Evolutionary conservation across 64 coral and sea anemone species (phyloP).

Genomic region (Trachythela sp.): DNA sequence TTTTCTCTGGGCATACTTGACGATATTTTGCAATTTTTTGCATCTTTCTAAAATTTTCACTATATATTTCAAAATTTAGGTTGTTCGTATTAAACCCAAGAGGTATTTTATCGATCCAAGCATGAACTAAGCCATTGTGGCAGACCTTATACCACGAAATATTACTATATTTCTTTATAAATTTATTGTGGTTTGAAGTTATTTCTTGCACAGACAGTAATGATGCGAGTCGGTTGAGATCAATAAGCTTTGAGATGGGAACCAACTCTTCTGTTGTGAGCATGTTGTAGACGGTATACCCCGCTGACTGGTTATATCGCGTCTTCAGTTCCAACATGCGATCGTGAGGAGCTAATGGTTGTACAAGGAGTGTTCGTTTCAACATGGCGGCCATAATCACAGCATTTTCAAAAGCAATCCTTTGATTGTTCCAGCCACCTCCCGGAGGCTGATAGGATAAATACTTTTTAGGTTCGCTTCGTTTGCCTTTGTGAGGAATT

Average conservation of each 20-base stretch:
- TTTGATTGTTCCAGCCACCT: constrained; percentile 99
- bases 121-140: constrained; percentile 67
- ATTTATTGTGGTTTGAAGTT: constrained; percentile 54
- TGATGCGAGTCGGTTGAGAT: constrained; percentile 62
- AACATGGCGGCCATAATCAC: constrained; percentile 83
- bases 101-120: constrained; percentile 76
- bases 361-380: constrained; percentile 79
- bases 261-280: constrained; percentile 43
- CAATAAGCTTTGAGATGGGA: constrained; percentile 73
- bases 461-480: constrained; percentile 40
- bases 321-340: constrained; percentile 54
- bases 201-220: constrained; percentile 72
- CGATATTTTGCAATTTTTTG: neutral
- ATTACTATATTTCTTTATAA: constrained; percentile 24
- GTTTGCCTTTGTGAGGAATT: neutral
- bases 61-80: neutral
- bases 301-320: neutral
- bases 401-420: constrained; percentile 90
- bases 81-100: neutral
- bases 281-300: constrained; percentile 67
- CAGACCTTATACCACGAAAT: constrained; percentile 55
- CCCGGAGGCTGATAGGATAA: constrained; percentile 92
- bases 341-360: constrained; percentile 75
- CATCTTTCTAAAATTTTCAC: neutral
- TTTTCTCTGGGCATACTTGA: neutral